Evolutionary conservation across 2,888 invertebrate species (phyloP), one percentile per base, ranked within the genome.

Genomic region (Nymphalis urticae): DNA sequence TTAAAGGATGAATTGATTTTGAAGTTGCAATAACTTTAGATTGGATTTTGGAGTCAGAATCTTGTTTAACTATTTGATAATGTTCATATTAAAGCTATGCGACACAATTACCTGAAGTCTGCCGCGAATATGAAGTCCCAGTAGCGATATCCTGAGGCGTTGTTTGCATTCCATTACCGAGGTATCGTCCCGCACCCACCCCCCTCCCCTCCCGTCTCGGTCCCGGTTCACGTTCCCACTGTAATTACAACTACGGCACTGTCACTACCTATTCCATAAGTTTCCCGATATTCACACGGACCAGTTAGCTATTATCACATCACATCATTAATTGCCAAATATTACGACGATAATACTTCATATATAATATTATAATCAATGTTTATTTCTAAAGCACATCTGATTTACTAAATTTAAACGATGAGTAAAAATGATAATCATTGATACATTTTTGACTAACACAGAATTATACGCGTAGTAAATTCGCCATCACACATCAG

Each of bases 101-200:
- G n/a, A 17, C 32, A 10, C 27, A 8, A 48, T 5, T 13, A 59
- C 59, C 62, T 36, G 27, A 56, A 42, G 65, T 61, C 61, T 61
- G 32, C 58, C 50, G 17, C 32, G 21, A 10, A 16, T 24, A 17
- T 51, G 24, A 53, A 61, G 60, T 66, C 60, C 60, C 60, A 61
- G 60, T 48, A 48, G 64, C 59, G 60, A 53, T 64, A 60, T 54
- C 66, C 71, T 62, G 63, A 32, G 66, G 66, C 69, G 64, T 62
- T 69, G 71, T 72, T 72, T 72, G 58, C 66, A 69, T 72, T 71
- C 71, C 71, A 72, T 72, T 72, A 72, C 61, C 58, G 63, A 6
- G 42, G 63, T 60, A 59, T 64, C 68, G 64, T 53, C 21, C 47
- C 62, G 67, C 62, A 17, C 32, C n/a, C 16, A 17, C 48, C 48